phyloP scores from a whole-genome alignment of 2,797 vertebrate species.

The Acipenser oxyrinchus region DNA sequence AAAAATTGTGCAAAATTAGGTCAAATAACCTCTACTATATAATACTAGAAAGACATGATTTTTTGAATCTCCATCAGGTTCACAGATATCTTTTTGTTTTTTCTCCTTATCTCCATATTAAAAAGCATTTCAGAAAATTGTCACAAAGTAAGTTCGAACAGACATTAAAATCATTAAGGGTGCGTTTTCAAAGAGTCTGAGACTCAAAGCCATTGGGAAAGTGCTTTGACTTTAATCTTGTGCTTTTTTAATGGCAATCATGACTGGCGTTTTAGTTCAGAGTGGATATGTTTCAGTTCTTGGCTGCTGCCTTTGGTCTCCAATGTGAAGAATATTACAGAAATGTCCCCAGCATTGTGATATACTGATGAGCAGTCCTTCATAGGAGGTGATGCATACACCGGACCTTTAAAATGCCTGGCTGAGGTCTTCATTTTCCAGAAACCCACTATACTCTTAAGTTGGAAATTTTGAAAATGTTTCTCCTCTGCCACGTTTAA shows the following conservation, averaged over 20 bases:
- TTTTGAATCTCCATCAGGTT: slow-evolving; percentile 62
- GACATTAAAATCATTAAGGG: slow-evolving; percentile 66
- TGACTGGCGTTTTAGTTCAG: slow-evolving; percentile 60
- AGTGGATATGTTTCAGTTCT: slow-evolving; percentile 69
- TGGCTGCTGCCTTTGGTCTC: slow-evolving; percentile 60
- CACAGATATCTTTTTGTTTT: slow-evolving; percentile 41
- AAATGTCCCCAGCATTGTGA: too few relatives aligned
- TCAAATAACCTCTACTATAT: slow-evolving; percentile 51
- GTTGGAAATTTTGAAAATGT: slow-evolving; percentile 50
- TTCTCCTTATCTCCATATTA: slow-evolving; percentile 63
- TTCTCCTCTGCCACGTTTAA: slow-evolving; percentile 34
- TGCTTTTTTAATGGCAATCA: slow-evolving; percentile 56
- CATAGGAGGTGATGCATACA: slow-evolving; percentile 19
- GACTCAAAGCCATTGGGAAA: slow-evolving; percentile 71
- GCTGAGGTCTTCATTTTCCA: not conserved
- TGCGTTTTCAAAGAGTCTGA: slow-evolving; percentile 63
- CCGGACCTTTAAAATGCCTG: slow-evolving; percentile 29
- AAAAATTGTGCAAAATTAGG: slow-evolving; percentile 55
- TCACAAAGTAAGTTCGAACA: slow-evolving; percentile 71
- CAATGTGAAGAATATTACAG: slow-evolving; percentile 32
- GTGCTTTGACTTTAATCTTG: slow-evolving; percentile 64
- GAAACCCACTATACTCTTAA: slow-evolving; percentile 35
- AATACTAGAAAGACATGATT: slow-evolving; percentile 44
- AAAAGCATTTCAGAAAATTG: slow-evolving; percentile 67
- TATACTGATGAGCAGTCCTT: too few relatives aligned